phyloP scores from a whole-genome alignment of 2,888 invertebrate genomes.

The Chrysomela aeneicollis region DNA sequence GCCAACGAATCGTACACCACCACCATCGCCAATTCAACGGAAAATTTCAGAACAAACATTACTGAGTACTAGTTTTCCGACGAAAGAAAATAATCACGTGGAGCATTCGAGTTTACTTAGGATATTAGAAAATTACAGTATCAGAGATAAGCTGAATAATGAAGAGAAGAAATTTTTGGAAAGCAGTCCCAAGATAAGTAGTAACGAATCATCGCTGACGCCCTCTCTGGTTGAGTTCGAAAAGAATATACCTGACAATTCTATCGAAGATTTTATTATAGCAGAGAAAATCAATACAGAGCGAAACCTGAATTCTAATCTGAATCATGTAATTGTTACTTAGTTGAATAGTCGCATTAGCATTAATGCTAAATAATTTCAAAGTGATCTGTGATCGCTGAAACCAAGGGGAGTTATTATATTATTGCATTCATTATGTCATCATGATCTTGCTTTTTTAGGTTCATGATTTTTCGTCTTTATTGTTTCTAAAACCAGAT shows the following conservation, averaged over 20 bases:
- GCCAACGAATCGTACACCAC: constrained; percentile 42
- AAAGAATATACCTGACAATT: constrained; percentile 40
- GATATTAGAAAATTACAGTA: constrained; percentile 57
- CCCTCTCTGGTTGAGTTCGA: constrained; percentile 46
- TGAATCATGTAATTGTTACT: constrained; percentile 16
- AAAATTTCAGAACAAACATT: constrained; percentile 14
- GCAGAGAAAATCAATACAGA: constrained; percentile 47
- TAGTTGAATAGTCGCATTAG: too few relatives aligned
- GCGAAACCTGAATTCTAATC: constrained; percentile 27
- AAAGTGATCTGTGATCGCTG: too few relatives aligned
- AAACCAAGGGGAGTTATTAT: too few relatives aligned
- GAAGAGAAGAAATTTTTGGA: constrained; percentile 32
- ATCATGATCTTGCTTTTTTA: too few relatives aligned
- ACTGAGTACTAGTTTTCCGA: constrained; percentile 35
- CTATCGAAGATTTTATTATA: constrained; percentile 47
- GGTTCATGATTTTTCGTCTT: too few relatives aligned
- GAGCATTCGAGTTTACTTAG: constrained; percentile 59
- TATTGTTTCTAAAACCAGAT: too few relatives aligned
- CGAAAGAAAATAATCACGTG: constrained; percentile 47
- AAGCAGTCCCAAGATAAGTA: constrained; percentile 18
- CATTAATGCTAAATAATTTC: too few relatives aligned
- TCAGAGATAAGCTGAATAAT: constrained; percentile 43
- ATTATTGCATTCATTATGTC: too few relatives aligned
- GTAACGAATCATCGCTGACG: constrained; percentile 41
- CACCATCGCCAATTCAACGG: constrained; percentile 49